Percentiles rank a stretch among this genome's conserved stretches.
Evolutionary conservation across 2,888 invertebrate genomes (phyloP).

Genomic region (Drosophila neutralis): DNA sequence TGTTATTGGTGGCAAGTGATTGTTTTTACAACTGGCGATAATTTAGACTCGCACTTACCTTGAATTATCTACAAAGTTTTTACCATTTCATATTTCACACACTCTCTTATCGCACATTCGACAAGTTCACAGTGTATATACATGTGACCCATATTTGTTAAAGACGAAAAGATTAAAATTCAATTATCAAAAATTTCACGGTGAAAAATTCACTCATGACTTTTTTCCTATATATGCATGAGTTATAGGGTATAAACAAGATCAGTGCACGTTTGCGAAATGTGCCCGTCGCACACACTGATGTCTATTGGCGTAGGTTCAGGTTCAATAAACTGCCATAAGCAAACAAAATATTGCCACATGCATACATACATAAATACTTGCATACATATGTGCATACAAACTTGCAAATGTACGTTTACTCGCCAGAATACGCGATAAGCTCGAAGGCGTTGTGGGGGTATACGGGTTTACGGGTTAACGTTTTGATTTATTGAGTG

Average conservation of each 20-base stretch:
- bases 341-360: conserved; percentile 19
- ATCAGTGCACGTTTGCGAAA: conserved; percentile 2
- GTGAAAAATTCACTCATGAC: not conserved
- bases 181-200: not conserved
- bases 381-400: not conserved
- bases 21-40: not conserved
- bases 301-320: conserved; percentile 58
- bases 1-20: not conserved
- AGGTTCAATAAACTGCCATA: conserved; percentile 66
- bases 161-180: not conserved
- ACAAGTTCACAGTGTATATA: not conserved
- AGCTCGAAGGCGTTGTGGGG: not conserved
- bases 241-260: not conserved
- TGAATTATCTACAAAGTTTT: not conserved
- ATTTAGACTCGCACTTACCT: conserved; percentile 17
- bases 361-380: not conserved
- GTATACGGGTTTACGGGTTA: not conserved
- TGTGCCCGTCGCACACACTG: not conserved
- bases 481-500: not conserved
- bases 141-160: conserved; percentile 15
- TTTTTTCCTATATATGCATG: not conserved
- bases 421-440: conserved; percentile 13
- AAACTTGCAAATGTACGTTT: not conserved
- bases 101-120: conserved; percentile 23
- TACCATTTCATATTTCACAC: not conserved